Percentiles rank a stretch among this genome's conserved stretches.
Conservation (phyloP, 2,113 vertebrate species). For the Crotalus helleri region DNA sequence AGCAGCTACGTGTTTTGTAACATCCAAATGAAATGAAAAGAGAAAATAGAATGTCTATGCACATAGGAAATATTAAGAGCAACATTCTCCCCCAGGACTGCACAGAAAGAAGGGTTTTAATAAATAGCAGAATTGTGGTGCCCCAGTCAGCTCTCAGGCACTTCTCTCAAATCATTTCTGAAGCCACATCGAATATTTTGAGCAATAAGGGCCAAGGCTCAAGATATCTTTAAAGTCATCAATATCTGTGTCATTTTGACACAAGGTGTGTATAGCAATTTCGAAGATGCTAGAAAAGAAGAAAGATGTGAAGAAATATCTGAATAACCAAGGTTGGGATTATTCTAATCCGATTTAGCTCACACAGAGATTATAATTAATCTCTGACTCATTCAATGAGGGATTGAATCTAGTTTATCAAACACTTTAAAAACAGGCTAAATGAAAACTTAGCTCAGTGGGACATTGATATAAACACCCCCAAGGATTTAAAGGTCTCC, state of each 20-base stretch:
- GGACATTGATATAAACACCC: neutral
- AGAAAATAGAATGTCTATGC: neutral
- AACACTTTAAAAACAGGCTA: neutral
- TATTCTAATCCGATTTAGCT: neutral
- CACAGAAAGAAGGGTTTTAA: neutral
- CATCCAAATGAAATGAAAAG: neutral
- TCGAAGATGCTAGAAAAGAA: neutral
- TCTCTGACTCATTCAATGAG: neutral
- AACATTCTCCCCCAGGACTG: neutral
- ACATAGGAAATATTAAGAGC: neutral
- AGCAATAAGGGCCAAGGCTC: neutral
- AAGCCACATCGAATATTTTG: neutral
- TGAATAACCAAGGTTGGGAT: neutral
- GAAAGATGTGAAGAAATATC: too few species aligned
- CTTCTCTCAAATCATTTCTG: neutral
- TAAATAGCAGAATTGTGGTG: neutral
- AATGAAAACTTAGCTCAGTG: neutral
- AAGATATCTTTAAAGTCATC: neutral
- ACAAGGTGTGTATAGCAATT: neutral
- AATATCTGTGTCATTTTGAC: neutral
- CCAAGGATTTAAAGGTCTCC: conserved; percentile 53
- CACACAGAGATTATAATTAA: neutral
- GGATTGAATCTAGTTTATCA: neutral
- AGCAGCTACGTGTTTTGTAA: neutral
- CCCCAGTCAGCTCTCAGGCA: neutral